These are phyloP conservation scores for Andrena minutula DNA, from an alignment of 2,888 invertebrate genomes.

Conservation along the genomic window DNA sequence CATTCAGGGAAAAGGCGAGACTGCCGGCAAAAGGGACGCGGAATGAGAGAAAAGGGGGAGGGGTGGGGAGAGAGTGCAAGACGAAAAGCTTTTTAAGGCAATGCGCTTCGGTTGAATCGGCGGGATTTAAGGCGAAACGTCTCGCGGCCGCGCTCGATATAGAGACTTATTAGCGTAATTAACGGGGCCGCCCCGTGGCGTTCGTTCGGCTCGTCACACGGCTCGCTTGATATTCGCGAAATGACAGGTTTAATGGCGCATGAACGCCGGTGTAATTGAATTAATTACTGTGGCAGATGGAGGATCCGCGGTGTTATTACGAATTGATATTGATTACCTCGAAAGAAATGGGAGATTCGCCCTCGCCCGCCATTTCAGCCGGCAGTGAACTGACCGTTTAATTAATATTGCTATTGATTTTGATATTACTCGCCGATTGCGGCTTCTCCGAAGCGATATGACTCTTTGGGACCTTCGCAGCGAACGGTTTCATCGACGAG, in stretches of 20 bases:
- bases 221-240: slow-evolving; percentile 30
- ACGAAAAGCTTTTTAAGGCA: slow-evolving; percentile 68
- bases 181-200: slow-evolving; percentile 34
- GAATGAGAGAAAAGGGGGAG: slow-evolving; percentile 17
- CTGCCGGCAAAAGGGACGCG: slow-evolving; percentile 24
- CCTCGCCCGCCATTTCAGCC: too few species aligned
- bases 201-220: slow-evolving; percentile 12
- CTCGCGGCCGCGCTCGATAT: slow-evolving; percentile 28
- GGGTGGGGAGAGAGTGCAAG: slow-evolving; percentile 3
- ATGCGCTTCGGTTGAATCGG: slow-evolving; percentile 53
- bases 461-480: neutral
- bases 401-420: neutral
- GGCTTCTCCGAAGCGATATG: neutral
- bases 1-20: slow-evolving; percentile 67
- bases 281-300: slow-evolving; percentile 30
- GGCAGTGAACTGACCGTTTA: too few species aligned
- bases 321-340: slow-evolving; percentile 13
- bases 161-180: slow-evolving; percentile 68
- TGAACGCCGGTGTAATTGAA: slow-evolving; percentile 47
- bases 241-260: slow-evolving; percentile 43
- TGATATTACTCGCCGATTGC: neutral
- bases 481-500: neutral
- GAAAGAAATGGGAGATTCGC: neutral
- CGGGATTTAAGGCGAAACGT: slow-evolving; percentile 64
- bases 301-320: neutral